Conservation (phyloP, 2,797 vertebrate genomes). For the Hippopotamyrus pictus region DNA sequence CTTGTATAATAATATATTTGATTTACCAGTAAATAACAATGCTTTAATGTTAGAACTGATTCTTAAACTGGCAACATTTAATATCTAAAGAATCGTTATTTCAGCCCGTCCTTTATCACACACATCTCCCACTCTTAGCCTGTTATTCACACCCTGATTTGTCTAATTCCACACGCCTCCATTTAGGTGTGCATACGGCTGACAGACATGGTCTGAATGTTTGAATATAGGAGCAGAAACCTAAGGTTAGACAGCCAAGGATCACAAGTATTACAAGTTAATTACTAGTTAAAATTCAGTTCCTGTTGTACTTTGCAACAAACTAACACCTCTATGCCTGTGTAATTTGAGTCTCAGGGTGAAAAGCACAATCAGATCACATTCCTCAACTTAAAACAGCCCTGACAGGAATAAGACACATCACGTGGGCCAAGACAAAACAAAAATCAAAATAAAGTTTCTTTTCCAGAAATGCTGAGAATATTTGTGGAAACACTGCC, state of each 20-base stretch:
- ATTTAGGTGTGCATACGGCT: not conserved
- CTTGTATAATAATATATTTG: not conserved
- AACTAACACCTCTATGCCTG: not conserved
- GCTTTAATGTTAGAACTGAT: not conserved
- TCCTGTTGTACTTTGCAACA: not conserved
- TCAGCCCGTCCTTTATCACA: not conserved
- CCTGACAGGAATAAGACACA: not conserved
- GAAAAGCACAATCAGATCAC: not conserved
- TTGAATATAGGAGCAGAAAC: not conserved
- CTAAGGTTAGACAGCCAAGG: not conserved
- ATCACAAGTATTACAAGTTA: not conserved
- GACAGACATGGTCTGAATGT: not conserved
- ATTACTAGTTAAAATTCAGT: not conserved
- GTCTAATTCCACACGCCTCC: not conserved
- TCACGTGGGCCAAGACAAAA: not conserved
- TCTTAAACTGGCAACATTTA: not conserved
- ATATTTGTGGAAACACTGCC: not conserved
- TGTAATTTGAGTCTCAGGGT: not conserved
- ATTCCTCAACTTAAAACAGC: not conserved
- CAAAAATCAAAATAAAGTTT: not conserved
- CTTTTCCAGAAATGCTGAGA: not conserved
- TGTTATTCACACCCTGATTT: not conserved
- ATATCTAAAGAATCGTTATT: not conserved
- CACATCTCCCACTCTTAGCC: not conserved
- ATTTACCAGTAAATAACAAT: not conserved